Percentiles rank a stretch among this genome's conserved stretches.
phyloP scores from a whole-genome alignment of 2,113 vertebrate genomes.

The Pitta sordida region DNA sequence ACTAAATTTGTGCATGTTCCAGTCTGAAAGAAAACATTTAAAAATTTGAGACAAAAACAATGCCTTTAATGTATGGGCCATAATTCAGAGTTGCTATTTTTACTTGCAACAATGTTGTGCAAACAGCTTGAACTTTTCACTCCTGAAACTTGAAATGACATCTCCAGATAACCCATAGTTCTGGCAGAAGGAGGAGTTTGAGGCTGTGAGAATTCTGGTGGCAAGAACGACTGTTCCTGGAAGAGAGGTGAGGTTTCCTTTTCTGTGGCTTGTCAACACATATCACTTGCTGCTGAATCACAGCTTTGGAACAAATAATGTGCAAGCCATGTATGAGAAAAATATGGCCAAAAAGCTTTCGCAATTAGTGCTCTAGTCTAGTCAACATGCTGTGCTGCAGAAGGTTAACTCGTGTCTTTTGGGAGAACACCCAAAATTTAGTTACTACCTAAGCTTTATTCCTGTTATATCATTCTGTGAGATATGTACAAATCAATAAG shows the following conservation, averaged over 20 bases:
- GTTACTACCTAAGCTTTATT: neutral
- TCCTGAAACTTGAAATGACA: neutral
- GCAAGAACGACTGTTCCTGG: neutral
- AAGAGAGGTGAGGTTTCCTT: neutral
- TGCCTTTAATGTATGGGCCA: neutral
- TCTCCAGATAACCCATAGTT: neutral
- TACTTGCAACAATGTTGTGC: neutral
- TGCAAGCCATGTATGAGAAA: neutral
- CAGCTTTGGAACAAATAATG: neutral
- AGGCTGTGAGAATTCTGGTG: neutral
- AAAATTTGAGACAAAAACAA: neutral
- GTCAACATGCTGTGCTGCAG: neutral
- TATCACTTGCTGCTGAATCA: neutral
- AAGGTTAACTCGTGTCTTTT: neutral
- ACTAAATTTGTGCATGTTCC: neutral
- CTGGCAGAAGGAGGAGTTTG: neutral
- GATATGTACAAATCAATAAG: neutral
- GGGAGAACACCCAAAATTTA: neutral
- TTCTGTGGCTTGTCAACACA: rapidly evolving
- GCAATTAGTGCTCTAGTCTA: neutral
- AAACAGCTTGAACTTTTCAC: neutral
- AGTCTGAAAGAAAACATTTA: neutral
- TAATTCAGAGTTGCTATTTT: neutral
- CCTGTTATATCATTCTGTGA: neutral
- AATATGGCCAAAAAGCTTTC: neutral